Evolutionary conservation across 2,888 invertebrate species (phyloP).

Genomic region (Antitype chi): DNA sequence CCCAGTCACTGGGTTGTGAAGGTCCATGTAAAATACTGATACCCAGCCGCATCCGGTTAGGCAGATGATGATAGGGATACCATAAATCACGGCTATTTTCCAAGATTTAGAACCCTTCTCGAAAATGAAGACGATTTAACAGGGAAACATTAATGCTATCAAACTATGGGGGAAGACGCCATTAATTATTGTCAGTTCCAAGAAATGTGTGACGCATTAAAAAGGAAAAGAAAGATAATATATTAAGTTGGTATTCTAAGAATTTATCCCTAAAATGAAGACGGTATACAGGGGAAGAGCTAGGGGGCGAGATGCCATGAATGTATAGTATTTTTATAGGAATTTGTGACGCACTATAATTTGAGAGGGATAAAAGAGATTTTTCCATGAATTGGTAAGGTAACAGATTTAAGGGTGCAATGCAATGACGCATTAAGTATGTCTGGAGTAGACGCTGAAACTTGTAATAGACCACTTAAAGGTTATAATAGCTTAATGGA

Average conservation of each 20-base stretch:
- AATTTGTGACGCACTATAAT: neutral
- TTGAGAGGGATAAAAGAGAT: too few species aligned
- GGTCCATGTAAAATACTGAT: too few species aligned
- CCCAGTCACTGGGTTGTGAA: too few species aligned
- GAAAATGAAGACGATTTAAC: neutral
- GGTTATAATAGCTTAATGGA: too few species aligned
- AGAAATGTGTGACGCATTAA: slow-evolving; percentile 16
- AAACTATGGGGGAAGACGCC: neutral
- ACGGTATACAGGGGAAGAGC: neutral
- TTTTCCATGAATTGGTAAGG: too few species aligned
- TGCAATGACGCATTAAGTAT: too few species aligned
- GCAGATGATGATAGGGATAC: neutral
- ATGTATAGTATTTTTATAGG: neutral
- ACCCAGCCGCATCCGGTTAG: too few species aligned
- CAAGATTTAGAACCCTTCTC: neutral
- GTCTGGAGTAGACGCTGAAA: too few species aligned
- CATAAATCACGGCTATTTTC: neutral
- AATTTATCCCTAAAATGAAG: neutral
- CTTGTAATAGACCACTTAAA: too few species aligned
- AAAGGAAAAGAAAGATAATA: neutral
- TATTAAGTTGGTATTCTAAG: neutral
- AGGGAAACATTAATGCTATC: neutral
- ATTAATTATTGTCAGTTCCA: neutral
- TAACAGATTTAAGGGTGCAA: too few species aligned
- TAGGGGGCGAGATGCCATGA: neutral